A percentile compares a stretch with the other conserved stretches of the same genome.
Conservation (phyloP, 2,113 vertebrate genomes). For the Paedocypris sp. region DNA sequence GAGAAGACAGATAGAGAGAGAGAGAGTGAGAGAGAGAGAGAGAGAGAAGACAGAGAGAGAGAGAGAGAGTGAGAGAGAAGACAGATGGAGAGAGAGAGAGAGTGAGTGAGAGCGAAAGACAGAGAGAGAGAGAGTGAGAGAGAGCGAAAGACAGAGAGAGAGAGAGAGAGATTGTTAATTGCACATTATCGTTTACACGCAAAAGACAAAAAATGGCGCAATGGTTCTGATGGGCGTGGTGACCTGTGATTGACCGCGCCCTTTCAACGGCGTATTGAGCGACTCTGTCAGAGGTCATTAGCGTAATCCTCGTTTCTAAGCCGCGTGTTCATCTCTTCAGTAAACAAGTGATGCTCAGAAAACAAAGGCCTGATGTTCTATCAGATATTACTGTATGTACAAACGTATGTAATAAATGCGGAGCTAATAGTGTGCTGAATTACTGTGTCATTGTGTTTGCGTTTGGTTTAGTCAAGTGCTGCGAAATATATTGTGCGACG, state of each 20-base stretch:
- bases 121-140: background rate
- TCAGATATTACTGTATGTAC: too few species aligned
- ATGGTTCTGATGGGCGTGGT: constrained; percentile 7
- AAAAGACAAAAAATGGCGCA: background rate
- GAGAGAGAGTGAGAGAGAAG: background rate
- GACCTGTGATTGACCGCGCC: constrained; percentile 11
- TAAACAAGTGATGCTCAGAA: too few species aligned
- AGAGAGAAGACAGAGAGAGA: background rate
- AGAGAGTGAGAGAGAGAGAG: background rate
- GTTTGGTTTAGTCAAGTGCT: too few species aligned
- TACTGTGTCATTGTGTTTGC: too few species aligned
- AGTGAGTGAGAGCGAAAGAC: background rate
- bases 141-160: background rate
- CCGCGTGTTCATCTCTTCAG: background rate
- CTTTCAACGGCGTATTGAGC: constrained; percentile 21
- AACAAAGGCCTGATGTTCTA: too few species aligned
- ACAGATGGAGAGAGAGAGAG: too few species aligned
- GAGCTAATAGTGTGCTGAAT: too few species aligned
- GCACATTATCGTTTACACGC: background rate
- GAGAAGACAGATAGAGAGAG: too few species aligned
- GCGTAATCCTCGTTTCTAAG: constrained; percentile 9
- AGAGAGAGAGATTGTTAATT: background rate
- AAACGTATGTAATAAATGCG: too few species aligned
- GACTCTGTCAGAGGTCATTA: constrained; percentile 26
- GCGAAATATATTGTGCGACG: too few species aligned